These are phyloP conservation scores for Betta splendens DNA, from an alignment of 2,797 vertebrate species.

Conservation along the genomic window DNA sequence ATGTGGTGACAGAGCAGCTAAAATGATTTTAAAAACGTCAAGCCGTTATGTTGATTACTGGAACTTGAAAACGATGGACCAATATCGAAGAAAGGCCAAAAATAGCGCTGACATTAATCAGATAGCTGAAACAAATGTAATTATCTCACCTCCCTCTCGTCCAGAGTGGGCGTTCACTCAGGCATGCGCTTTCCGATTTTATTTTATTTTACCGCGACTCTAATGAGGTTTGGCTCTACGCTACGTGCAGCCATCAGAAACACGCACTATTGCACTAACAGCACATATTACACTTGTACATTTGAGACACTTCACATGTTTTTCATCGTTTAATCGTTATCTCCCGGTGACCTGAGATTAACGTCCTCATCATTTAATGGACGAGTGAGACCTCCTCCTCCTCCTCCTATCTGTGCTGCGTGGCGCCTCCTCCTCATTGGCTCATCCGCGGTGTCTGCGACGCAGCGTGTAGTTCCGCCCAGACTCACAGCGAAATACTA, in stretches of 20 bases:
- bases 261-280: no score
- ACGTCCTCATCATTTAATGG: not conserved
- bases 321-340: not conserved
- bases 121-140: not conserved
- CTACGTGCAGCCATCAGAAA: not conserved
- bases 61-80: not conserved
- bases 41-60: slow-evolving; percentile 5
- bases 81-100: not conserved
- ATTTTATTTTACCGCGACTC: not conserved
- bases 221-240: not conserved
- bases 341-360: no score
- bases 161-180: slow-evolving; percentile 8
- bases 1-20: slow-evolving; percentile 9
- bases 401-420: slow-evolving; percentile 12
- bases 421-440: slow-evolving; percentile 65
- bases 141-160: not conserved
- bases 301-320: not conserved
- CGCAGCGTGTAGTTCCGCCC: slow-evolving; percentile 80
- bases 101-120: not conserved
- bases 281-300: not conserved
- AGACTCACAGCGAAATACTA: slow-evolving; percentile 68
- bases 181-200: not conserved
- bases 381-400: slow-evolving; percentile 54
- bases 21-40: not conserved
- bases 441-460: slow-evolving; percentile 57